Evolutionary conservation across 2,888 invertebrate genomes (phyloP).

Genomic region (Drosophila buzzatii): DNA sequence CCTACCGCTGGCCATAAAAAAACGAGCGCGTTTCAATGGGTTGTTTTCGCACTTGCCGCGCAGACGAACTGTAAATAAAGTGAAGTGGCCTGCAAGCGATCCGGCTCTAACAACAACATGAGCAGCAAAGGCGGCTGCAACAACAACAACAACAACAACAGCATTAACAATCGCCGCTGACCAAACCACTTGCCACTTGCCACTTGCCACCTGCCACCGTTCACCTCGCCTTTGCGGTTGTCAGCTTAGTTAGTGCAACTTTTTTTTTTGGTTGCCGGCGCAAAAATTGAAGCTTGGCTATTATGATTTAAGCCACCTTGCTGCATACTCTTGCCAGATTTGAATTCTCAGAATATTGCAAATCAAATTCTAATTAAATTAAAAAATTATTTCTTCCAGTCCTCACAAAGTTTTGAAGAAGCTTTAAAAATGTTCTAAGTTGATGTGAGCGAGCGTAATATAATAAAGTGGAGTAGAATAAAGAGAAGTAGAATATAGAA

Average conservation of each 20-base stretch:
- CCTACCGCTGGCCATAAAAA: slow-evolving; percentile 59
- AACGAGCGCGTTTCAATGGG: slow-evolving; percentile 47
- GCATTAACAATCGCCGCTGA: slow-evolving; percentile 27
- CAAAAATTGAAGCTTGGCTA: slow-evolving; percentile 5
- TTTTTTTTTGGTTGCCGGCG: slow-evolving; percentile 31
- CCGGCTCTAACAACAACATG: slow-evolving; percentile 22
- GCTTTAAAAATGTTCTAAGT: too few species aligned
- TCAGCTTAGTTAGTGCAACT: slow-evolving; percentile 31
- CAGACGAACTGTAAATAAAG: slow-evolving; percentile 65
- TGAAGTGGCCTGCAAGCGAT: slow-evolving; percentile 75
- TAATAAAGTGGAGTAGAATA: too few species aligned
- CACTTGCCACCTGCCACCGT: slow-evolving; percentile 25
- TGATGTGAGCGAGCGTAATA: too few species aligned
- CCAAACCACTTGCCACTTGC: slow-evolving; percentile 44
- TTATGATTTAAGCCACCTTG: neutral
- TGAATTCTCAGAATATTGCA: neutral
- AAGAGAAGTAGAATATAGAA: too few species aligned
- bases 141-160: slow-evolving; percentile 18
- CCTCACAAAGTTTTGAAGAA: too few species aligned
- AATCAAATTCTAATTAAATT: too few species aligned
- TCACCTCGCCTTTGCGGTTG: slow-evolving; percentile 17
- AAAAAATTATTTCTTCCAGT: too few species aligned
- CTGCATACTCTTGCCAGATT: slow-evolving; percentile 17
- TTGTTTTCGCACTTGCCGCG: slow-evolving; percentile 63
- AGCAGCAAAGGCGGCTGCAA: slow-evolving; percentile 2